Base-by-base conservation (phyloP, 2,797 vertebrate genomes). In the Halcyon badia region DNA sequence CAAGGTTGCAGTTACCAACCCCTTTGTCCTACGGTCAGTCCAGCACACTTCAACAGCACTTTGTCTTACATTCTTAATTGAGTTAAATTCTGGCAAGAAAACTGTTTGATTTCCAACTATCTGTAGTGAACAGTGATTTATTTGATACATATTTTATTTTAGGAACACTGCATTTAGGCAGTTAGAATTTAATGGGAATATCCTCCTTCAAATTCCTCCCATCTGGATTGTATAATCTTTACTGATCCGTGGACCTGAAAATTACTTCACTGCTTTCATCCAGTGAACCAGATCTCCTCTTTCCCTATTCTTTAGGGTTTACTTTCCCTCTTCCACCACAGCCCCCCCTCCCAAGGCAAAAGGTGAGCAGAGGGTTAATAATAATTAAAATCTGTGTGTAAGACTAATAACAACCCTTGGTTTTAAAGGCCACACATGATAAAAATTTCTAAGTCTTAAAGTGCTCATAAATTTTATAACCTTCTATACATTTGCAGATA, bases 381-480 rank as follows among this genome's bases (percentile, higher is more conserved):
- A 75, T 41, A 91, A 83, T 15, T 22, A 83, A 94, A 94, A 88
- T 75, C 42, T 65, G 35, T 49, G 75, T 65, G 54, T 81, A 94
- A 92, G 9, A 58, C 65, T 68, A 92, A 88, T 61, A 61, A 68
- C 77, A 77, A 72, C 14, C 30, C 44, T 96, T 73, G 52, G 25
- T 92, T 97, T 97, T 96, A 97, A 98, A 96, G 90, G 82, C 86
- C 57, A 95, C 79, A 94, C 48, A 89, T 93, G 66, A 94, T 94
- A 96, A 96, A 96, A 98, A 97, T 96, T 95, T 97, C 77, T 93
- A 97, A 89, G 62, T 62, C 42, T 65, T 95, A 69, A 96, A 96
- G 94, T 82, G 69, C 61, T 92, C 87, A 94, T 96, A 97, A 97
- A 97, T 97, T 94, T 96, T 91, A 96, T 75, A 93, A 51, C n/a